Evolutionary conservation across 2,797 vertebrate genomes (phyloP), one percentile per base, ranked within the genome.

Genomic region (Poecilia velifera): DNA sequence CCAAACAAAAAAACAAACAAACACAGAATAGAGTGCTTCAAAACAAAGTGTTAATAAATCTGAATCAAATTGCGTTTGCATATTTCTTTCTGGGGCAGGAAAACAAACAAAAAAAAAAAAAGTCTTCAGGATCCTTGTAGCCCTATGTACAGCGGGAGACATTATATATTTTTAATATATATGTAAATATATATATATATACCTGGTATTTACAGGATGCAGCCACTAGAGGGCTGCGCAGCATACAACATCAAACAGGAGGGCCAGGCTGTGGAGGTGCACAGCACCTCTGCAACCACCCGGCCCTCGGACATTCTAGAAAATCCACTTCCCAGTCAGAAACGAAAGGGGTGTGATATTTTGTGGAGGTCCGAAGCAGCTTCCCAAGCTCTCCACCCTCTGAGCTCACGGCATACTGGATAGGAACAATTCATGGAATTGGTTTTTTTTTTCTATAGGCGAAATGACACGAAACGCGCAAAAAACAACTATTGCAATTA

Each of bases 371-470:
- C 84, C 91, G 90, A 94, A 94, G 92, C 88, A 92, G 92, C 91
- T 91, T 91, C 76, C 81, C 73, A 85, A 91, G 88, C 88, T 86
- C 84, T 88, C 79, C 45, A 9, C 82, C 82, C 86, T 86, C 77
- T 28, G 80, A 90, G 90, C 89, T 91, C 80, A 86, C 77, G 74
- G 88, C 90, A 68, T 88, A 92, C 88, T 88, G 89, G 91, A 82
- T 86, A 89, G 87, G 82, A 90, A 94, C 94, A 94, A 95, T 94
- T 94, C 93, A 94, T 94, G 91, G 94, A 95, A 95, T 95, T 93
- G 94, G 89, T 89, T 88, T 90, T 31, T 7, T 41, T 41, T 41
- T 41, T 41, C 87, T 39, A 92, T 92, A 89, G 82, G 85, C 87
- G 84, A 91, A 89, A 59, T 81, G 78, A 86, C 76, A 28, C 83